A percentile compares a stretch with the other conserved stretches of the same genome.
phyloP scores from a whole-genome alignment of 2,797 vertebrate genomes.

The Poliocrania exsul region DNA sequence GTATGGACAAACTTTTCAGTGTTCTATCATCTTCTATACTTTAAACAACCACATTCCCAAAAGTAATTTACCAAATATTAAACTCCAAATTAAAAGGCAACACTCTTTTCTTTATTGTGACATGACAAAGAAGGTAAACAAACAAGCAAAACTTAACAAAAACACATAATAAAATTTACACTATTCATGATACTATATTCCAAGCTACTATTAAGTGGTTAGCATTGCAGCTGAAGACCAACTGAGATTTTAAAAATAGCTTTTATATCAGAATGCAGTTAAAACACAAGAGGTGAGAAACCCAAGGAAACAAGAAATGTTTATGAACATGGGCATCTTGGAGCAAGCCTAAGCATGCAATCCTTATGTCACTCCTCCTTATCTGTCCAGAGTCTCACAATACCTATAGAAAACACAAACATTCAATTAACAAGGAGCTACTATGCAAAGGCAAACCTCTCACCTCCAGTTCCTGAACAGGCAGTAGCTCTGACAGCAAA shows the following conservation, averaged over 20 bases:
- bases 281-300: neutral
- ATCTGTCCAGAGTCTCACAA: neutral
- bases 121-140: neutral
- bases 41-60: neutral
- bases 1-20: neutral
- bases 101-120: neutral
- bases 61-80: slow-evolving; percentile 19
- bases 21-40: neutral
- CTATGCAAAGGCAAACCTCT: neutral
- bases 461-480: neutral
- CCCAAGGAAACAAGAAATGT: neutral
- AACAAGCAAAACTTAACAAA: neutral
- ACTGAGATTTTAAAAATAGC: neutral
- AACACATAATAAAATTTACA: neutral
- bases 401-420: neutral
- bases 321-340: neutral
- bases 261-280: neutral
- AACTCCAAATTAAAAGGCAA: slow-evolving; percentile 19
- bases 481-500: neutral
- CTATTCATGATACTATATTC: neutral
- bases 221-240: neutral
- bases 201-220: neutral
- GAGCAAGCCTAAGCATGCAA: neutral
- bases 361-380: neutral
- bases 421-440: neutral